These are phyloP conservation scores for Chironomus striatipennis DNA, from an alignment of 1,140 invertebrate genomes.

Conservation along the genomic window DNA sequence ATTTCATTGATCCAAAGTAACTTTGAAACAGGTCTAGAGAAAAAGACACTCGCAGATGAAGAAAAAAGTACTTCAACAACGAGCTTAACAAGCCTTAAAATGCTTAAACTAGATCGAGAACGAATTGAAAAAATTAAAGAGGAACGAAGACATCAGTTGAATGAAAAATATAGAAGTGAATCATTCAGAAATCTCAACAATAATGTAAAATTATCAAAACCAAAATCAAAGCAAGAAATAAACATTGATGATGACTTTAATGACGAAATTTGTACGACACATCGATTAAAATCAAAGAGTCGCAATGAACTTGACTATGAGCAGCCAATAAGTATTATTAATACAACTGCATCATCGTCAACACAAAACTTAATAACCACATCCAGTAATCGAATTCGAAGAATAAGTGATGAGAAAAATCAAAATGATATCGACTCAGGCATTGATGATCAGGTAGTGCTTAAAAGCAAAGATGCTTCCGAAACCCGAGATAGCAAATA, in stretches of 20 bases:
- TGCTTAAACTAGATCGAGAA: constrained; percentile 53
- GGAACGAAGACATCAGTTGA: constrained; percentile 72
- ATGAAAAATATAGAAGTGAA: constrained; percentile 79
- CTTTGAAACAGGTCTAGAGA: constrained; percentile 32
- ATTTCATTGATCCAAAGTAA: constrained; percentile 47
- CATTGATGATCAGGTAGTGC: constrained; percentile 4
- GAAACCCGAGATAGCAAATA: neutral
- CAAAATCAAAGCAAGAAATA: constrained; percentile 34
- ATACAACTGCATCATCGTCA: constrained; percentile 17
- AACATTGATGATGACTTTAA: constrained; percentile 33
- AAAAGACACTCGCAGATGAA: constrained; percentile 32
- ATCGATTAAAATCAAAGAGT: constrained; percentile 39
- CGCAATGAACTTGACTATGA: constrained; percentile 31
- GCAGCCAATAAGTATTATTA: neutral
- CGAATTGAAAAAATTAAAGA: constrained; percentile 87
- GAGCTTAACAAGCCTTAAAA: constrained; percentile 34
- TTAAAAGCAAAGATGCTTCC: neutral
- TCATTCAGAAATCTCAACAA: constrained; percentile 59
- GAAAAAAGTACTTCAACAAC: constrained; percentile 45
- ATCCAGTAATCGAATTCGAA: constrained; percentile 28
- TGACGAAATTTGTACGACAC: constrained; percentile 29
- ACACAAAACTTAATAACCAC: neutral
- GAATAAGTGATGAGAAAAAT: constrained; percentile 41
- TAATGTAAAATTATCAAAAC: constrained; percentile 30
- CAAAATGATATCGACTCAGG: constrained; percentile 35